Conservation (phyloP, 2,888 invertebrate genomes). For the Parnassius apollo region DNA sequence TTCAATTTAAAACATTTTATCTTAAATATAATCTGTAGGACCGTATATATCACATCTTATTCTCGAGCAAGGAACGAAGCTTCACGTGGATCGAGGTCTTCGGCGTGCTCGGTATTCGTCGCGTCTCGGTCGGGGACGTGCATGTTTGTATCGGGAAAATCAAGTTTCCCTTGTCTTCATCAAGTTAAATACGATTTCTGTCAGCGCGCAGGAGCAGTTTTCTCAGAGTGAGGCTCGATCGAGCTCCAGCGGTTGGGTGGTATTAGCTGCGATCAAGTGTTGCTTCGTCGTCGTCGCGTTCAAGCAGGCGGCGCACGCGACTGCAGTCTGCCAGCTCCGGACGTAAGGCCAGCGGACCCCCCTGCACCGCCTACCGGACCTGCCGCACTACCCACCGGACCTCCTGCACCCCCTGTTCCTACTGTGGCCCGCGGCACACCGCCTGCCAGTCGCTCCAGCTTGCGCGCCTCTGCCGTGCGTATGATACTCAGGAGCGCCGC, state of each 20-base stretch:
- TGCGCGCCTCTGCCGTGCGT: constrained; percentile 77
- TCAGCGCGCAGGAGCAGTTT: constrained; percentile 1
- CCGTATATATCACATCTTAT: background rate
- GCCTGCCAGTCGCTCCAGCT: constrained; percentile 74
- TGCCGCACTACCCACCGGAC: constrained; percentile 79
- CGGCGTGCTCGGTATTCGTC: background rate
- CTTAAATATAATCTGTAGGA: background rate
- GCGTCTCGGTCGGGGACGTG: background rate
- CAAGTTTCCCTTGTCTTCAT: constrained; percentile 6
- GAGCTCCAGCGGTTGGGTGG: constrained; percentile 21
- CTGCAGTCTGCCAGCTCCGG: constrained; percentile 37
- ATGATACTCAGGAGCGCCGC: constrained; percentile 78
- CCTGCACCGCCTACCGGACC: constrained; percentile 57
- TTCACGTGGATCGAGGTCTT: background rate
- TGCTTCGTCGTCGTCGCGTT: constrained; percentile 31
- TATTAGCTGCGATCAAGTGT: constrained; percentile 28
- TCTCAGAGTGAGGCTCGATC: constrained; percentile 14
- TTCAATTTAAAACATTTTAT: background rate
- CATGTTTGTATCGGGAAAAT: background rate
- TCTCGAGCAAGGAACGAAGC: background rate
- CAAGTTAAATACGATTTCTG: background rate
- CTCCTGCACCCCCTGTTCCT: constrained; percentile 79
- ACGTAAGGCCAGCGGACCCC: constrained; percentile 27
- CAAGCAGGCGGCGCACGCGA: constrained; percentile 38
- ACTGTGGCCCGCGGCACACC: constrained; percentile 67